Conservation (phyloP, 2,797 vertebrate genomes). For the Emydoidea blandingii region DNA sequence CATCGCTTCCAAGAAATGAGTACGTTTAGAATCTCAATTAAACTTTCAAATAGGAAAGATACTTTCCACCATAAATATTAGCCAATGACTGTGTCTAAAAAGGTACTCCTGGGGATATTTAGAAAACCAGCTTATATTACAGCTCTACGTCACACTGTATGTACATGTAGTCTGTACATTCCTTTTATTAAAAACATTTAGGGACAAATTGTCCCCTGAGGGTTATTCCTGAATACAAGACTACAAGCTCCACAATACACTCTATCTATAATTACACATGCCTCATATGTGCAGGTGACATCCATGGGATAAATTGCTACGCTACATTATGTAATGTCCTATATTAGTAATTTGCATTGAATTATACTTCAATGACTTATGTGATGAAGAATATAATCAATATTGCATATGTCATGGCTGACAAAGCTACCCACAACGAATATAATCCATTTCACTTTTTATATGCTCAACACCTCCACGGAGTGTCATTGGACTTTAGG, state of each 20-base stretch:
- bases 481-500: not conserved
- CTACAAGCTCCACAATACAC: constrained; percentile 51
- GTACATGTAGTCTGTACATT: constrained; percentile 13
- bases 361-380: constrained; percentile 49
- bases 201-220: constrained; percentile 50
- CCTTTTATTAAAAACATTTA: not conserved
- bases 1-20: constrained; percentile 2
- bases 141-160: not conserved
- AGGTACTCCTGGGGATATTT: not conserved
- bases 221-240: constrained; percentile 37
- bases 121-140: not conserved
- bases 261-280: constrained; percentile 51
- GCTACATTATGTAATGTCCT: constrained; percentile 53
- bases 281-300: constrained; percentile 17
- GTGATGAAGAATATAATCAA: constrained; percentile 28
- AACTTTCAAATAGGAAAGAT: not conserved
- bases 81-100: not conserved
- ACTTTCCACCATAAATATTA: not conserved
- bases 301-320: not conserved
- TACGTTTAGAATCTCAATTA: not conserved
- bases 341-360: constrained; percentile 59
- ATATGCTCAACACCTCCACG: not conserved
- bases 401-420: not conserved
- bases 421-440: constrained; percentile 25
- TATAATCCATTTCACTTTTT: constrained; percentile 26